Conservation (phyloP, 2,797 vertebrate species). For the Coranthus polyacanthus region DNA sequence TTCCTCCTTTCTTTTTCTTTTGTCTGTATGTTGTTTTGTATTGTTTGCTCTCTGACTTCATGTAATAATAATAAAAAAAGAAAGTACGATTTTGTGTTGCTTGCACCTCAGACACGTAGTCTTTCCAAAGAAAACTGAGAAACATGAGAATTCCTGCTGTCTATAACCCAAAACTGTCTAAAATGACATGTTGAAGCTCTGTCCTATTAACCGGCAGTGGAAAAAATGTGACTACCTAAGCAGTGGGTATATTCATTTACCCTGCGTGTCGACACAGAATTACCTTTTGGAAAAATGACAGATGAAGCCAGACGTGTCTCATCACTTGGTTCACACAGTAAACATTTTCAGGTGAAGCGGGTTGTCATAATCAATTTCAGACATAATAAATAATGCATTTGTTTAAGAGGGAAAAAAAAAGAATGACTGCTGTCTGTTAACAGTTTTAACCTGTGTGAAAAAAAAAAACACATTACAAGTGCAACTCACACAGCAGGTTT, state of each 20-base stretch:
- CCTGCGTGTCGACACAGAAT: slow-evolving; percentile 30
- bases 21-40: too few species aligned
- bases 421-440: slow-evolving; percentile 3
- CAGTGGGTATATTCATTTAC: slow-evolving; percentile 31
- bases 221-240: slow-evolving; percentile 34
- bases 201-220: slow-evolving; percentile 35
- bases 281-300: slow-evolving; percentile 45
- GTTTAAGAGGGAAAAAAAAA: not conserved
- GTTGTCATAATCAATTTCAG: slow-evolving; percentile 3
- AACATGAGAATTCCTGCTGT: slow-evolving; percentile 13
- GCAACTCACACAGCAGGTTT: not conserved
- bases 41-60: too few species aligned
- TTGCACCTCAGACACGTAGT: too few species aligned
- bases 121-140: too few species aligned
- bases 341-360: not conserved
- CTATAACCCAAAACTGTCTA: slow-evolving; percentile 14
- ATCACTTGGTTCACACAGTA: slow-evolving; percentile 14
- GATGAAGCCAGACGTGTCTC: slow-evolving; percentile 27
- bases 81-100: too few species aligned
- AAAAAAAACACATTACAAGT: slow-evolving; percentile 34
- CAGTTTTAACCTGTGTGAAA: not conserved
- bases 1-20: too few species aligned
- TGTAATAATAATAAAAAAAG: too few species aligned
- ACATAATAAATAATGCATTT: slow-evolving; percentile 5
- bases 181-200: slow-evolving; percentile 14